Conservation (phyloP, 1,140 invertebrate genomes). For the Cherax destructor region DNA sequence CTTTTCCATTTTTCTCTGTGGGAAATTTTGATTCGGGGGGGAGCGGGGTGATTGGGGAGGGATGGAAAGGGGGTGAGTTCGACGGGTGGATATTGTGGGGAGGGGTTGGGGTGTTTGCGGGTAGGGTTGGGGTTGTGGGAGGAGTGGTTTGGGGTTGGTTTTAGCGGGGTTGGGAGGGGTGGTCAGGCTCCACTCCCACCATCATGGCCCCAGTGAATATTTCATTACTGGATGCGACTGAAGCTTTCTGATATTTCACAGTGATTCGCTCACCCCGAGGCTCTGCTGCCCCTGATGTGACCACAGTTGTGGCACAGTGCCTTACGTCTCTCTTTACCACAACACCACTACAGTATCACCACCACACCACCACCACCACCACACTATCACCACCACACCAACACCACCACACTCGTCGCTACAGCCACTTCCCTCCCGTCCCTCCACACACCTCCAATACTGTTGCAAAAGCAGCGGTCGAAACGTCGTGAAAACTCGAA, state of each 20-base stretch:
- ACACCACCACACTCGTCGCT: too few relatives aligned
- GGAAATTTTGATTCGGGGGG: background rate
- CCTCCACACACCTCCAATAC: too few relatives aligned
- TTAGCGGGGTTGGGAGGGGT: background rate
- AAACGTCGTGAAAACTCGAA: conserved; percentile 23
- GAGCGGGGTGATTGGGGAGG: background rate
- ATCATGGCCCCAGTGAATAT: conserved; percentile 51
- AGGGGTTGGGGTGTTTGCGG: background rate
- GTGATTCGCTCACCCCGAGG: background rate
- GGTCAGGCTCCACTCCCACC: conserved; percentile 18
- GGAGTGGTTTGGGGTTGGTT: background rate
- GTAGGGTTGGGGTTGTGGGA: background rate
- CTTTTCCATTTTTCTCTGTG: conserved; percentile 2
- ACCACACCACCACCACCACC: too few relatives aligned
- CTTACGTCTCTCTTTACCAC: too few relatives aligned
- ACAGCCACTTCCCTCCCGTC: too few relatives aligned
- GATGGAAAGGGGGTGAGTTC: background rate
- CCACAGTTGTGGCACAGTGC: too few relatives aligned
- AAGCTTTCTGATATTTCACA: conserved; percentile 39
- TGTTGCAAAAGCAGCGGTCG: background rate
- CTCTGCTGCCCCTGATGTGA: background rate
- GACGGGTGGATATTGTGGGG: background rate
- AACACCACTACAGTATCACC: too few relatives aligned
- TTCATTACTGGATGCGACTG: conserved; percentile 45
- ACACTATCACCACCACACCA: too few relatives aligned